Percentiles rank a stretch among this genome's conserved stretches.
Conservation (phyloP, 1,140 invertebrate species). For the Cylas formicarius region DNA sequence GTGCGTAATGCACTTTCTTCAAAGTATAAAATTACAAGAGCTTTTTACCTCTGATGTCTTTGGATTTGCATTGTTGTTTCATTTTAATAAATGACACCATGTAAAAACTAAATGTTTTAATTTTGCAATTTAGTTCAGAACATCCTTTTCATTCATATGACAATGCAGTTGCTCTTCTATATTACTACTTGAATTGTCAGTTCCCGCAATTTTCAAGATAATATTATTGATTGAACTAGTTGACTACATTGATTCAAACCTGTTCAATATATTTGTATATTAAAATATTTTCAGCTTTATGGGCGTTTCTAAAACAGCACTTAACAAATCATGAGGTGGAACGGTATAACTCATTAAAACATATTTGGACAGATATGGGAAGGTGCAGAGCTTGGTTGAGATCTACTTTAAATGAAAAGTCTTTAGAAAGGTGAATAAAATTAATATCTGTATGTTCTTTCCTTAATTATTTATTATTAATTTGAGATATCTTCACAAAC, state of each 20-base stretch:
- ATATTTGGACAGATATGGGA: conserved; percentile 73
- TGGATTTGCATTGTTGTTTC: too few species aligned
- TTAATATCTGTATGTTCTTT: background rate
- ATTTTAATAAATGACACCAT: too few species aligned
- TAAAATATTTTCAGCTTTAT: conserved; percentile 41
- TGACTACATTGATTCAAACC: background rate
- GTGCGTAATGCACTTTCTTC: too few species aligned
- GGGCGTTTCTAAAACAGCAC: conserved; percentile 63
- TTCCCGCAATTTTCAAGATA: too few species aligned
- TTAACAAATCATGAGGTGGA: conserved; percentile 82
- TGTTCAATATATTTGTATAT: background rate
- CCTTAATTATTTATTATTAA: conserved; percentile 11
- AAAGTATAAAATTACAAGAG: too few species aligned
- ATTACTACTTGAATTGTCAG: too few species aligned
- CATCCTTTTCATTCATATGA: too few species aligned
- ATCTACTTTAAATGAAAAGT: conserved; percentile 80
- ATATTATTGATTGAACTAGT: too few species aligned
- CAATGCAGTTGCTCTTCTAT: too few species aligned
- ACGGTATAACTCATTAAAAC: conserved; percentile 70
- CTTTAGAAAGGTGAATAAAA: conserved; percentile 65
- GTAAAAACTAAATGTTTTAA: too few species aligned
- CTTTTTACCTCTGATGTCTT: too few species aligned
- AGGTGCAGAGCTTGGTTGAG: conserved; percentile 80
- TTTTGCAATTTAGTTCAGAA: too few species aligned
- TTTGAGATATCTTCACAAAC: conserved; percentile 60